Evolutionary conservation across 2,888 invertebrate species (phyloP).

Genomic region (Nephrotoma flavescens): DNA sequence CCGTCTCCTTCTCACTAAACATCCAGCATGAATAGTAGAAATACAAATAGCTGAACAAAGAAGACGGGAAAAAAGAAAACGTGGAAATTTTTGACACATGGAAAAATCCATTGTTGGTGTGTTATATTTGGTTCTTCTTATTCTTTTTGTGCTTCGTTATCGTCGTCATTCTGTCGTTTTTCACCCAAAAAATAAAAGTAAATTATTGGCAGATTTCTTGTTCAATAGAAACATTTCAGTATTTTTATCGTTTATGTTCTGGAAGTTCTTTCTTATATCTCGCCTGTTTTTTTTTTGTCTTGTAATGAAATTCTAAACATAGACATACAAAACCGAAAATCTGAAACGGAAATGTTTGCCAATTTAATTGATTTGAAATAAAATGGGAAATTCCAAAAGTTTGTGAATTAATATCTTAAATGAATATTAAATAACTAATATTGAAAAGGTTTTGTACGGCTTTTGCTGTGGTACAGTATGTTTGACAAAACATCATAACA

Average conservation of each 20-base stretch:
- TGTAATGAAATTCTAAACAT: background rate
- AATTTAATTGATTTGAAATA: background rate
- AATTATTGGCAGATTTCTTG: background rate
- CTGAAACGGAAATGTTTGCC: background rate
- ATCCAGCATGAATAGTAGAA: background rate
- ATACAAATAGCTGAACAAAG: background rate
- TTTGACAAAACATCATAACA: no score
- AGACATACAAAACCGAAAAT: background rate
- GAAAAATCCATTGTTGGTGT: background rate
- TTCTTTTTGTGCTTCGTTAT: background rate
- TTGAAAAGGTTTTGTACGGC: background rate
- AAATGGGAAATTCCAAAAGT: background rate
- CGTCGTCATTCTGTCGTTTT: background rate
- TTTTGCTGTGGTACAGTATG: no score
- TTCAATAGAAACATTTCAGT: background rate
- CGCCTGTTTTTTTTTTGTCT: background rate
- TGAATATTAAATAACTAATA: background rate
- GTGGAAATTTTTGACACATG: background rate
- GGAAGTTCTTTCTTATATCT: background rate
- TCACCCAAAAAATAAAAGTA: background rate
- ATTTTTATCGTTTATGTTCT: background rate
- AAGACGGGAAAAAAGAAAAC: background rate
- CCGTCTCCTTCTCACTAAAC: background rate
- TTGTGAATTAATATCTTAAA: background rate
- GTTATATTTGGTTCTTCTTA: background rate